phyloP scores from a whole-genome alignment of 2,888 invertebrate species.

The Pollenia griseotomentosa region DNA sequence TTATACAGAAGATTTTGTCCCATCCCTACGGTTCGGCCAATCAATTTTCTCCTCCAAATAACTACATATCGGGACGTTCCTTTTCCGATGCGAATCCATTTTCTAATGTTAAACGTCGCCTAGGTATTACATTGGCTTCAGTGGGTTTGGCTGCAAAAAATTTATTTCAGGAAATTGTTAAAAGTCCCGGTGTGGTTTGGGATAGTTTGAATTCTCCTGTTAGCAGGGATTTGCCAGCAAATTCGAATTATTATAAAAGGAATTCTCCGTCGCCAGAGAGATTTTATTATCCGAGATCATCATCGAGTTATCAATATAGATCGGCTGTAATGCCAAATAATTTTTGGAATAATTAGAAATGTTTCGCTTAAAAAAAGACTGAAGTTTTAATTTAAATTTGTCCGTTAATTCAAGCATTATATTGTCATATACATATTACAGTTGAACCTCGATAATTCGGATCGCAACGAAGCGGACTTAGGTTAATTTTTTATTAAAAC shows the following conservation, averaged over 20 bases:
- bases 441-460: not conserved
- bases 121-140: conserved; percentile 82
- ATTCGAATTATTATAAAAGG: conserved; percentile 54
- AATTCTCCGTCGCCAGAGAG: conserved; percentile 41
- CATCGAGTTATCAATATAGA: conserved; percentile 49
- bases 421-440: not conserved
- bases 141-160: conserved; percentile 82
- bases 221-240: conserved; percentile 75
- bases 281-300: conserved; percentile 23
- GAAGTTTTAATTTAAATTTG: conserved; percentile 33
- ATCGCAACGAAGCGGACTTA: too few species aligned
- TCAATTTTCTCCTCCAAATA: conserved; percentile 13
- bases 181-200: conserved; percentile 78
- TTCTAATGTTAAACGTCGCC: conserved; percentile 76
- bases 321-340: conserved; percentile 56
- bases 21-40: conserved; percentile 75
- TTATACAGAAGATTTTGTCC: conserved; percentile 79
- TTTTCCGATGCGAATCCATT: conserved; percentile 39
- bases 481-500: too few species aligned
- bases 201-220: conserved; percentile 78
- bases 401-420: not conserved
- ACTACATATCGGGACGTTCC: conserved; percentile 62
- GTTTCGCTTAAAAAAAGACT: conserved; percentile 41
- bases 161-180: conserved; percentile 81
- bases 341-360: conserved; percentile 67